Conservation (phyloP, 2,888 invertebrate species). For the Drosophila nr. medialis region DNA sequence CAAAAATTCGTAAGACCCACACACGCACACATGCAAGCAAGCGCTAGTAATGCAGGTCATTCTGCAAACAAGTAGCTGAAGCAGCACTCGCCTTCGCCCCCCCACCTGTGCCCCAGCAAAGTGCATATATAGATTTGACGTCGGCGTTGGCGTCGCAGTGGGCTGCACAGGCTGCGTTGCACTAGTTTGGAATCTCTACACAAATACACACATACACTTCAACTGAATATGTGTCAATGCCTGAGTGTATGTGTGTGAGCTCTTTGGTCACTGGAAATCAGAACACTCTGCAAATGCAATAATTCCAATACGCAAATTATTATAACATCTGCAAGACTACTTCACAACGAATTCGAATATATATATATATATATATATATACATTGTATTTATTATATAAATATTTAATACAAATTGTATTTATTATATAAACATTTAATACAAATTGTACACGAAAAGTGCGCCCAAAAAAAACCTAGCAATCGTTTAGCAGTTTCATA, state of each 20-base stretch:
- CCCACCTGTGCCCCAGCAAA: not conserved
- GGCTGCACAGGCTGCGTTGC: slow-evolving; percentile 19
- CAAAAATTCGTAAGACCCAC: slow-evolving; percentile 37
- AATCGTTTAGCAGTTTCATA: slow-evolving; percentile 25
- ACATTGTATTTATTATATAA: not conserved
- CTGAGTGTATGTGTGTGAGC: not conserved
- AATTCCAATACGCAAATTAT: not conserved
- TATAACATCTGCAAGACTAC: not conserved
- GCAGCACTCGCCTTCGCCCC: not conserved
- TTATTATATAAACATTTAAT: not conserved
- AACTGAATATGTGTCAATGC: not conserved
- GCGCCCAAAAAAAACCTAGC: not conserved
- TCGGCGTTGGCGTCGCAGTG: slow-evolving; percentile 7
- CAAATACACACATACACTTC: not conserved
- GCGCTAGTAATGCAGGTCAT: slow-evolving; percentile 48
- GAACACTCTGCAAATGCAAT: not conserved
- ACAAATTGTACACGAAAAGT: not conserved
- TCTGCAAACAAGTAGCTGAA: slow-evolving; percentile 39
- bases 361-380: not conserved
- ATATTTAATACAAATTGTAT: not conserved
- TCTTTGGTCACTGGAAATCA: slow-evolving; percentile 1
- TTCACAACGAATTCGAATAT: not conserved
- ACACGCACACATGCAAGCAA: slow-evolving; percentile 6
- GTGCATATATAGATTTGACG: not conserved
- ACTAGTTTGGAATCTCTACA: slow-evolving; percentile 5